Evolutionary conservation across 2,888 invertebrate species (phyloP), one percentile per base, ranked within the genome.

Genomic region (Sphaeridia pumilis): DNA sequence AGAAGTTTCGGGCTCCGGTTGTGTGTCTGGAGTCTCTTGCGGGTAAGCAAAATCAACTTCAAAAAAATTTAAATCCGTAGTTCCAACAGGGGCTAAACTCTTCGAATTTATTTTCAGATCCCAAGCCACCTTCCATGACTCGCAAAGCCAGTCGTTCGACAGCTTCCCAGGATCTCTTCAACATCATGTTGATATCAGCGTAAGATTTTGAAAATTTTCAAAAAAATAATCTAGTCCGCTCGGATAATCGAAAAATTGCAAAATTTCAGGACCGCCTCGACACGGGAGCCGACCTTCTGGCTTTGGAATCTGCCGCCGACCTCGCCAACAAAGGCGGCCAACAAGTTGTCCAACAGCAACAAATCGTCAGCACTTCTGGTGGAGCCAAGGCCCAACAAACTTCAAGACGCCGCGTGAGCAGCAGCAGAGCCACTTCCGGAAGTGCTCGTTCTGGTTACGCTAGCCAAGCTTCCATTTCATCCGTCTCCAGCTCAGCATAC

Each of bases 101-200:
- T 41, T 31, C 14, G 31, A 31, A 31, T 31, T 14, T 31, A 31
- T 31, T 10, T 31, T 31, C 14, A 31, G 14, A 31, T 31, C 14
- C 31, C 7, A 14, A 31, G 14, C 31, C 7, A 14, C 10, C n/a
- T 7, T 21, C 2, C 2, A 2, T 24, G 25, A 21, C 4, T 27
- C 25, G 4, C 28, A 51, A 22, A 31, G 27, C 22, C 31, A 28
- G 42, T 45, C 34, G 25, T 22, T 34, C 24, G 36, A 10, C 28
- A 22, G 21, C 42, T 25, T 34, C 22, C 41, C 7, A 50, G 21
- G 49, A 42, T 58, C 61, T 2, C 57, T 55, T 57, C 49, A 52
- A 26, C 55, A 62, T 55, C 59, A 60, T 49, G 51, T 60, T 1
- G 60, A 62, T 46, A 60, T 62, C 47, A 58, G 58, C 49, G 62